Evolutionary conservation across 1,140 invertebrate genomes (phyloP), one percentile per base, ranked within the genome.

Genomic region (Bemisia tabaci): DNA sequence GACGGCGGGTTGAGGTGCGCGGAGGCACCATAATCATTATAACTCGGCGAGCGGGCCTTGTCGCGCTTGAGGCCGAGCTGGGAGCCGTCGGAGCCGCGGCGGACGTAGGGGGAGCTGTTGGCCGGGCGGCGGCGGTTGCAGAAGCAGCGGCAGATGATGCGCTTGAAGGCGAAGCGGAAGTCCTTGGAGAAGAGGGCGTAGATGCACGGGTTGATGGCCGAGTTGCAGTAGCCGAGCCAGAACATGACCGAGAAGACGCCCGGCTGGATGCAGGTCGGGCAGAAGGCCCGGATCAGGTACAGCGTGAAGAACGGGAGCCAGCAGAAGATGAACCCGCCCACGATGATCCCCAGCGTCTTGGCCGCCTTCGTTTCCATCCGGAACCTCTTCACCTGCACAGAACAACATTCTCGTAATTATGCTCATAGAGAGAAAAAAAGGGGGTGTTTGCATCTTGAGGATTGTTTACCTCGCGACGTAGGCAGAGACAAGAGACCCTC

Each of bases 141-240:
- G 71, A 90, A 83, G 73, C 88, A 92, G 69, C 86, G 83, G 77
- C 91, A 95, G 72, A 95, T 87, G 71, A 95, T 94, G 71, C 86
- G 85, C 77, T 92, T 92, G 82, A 96, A 95, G 21, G 93, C 94
- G 73, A 88, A 89, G 69, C 92, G 84, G 77, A 95, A 97, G 77
- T 94, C 92, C 76, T 91, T 90, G 72, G 91, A 94, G 77, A 95
- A 95, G 61, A 94, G 82, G 9, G 92, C 92, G 75, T 95, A 97
- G 70, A 94, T 92, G 72, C 90, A 84, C 0, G 94, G 95, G 76
- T 97, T 97, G 68, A 95, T 88, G 24, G 94, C 93, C 12, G 91
- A 95, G 77, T 98, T 98, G 75, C 92, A 93, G 77, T 98, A 98
- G 1, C 95, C 95, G 25, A 98, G 82, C 94, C 95, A 98, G 78